Evolutionary conservation across 2,113 vertebrate species (phyloP).

Genomic region (Alexandromys fortis): DNA sequence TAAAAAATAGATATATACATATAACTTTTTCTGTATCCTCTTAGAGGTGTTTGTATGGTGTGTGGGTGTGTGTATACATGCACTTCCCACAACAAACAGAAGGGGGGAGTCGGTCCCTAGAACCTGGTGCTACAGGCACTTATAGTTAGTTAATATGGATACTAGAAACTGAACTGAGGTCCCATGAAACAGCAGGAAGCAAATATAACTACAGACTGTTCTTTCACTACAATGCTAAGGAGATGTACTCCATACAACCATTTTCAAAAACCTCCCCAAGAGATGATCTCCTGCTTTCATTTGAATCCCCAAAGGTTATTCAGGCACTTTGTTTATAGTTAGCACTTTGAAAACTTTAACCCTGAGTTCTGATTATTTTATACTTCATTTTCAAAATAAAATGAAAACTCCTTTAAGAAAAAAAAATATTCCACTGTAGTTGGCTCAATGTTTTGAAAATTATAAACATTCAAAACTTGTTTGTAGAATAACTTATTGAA

Average conservation of each 20-base stretch:
- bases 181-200: background rate
- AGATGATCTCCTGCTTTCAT: background rate
- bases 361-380: slow-evolving; percentile 56
- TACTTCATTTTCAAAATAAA: slow-evolving; percentile 13
- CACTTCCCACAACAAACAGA: background rate
- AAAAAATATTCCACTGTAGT: slow-evolving; percentile 47
- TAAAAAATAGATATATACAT: background rate
- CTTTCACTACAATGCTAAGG: background rate
- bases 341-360: slow-evolving; percentile 27
- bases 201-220: background rate
- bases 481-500: slow-evolving; percentile 60
- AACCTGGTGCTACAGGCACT: background rate
- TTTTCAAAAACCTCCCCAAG: background rate
- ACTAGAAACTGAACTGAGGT: background rate
- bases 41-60: background rate
- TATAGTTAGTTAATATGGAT: background rate
- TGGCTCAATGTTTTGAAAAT: slow-evolving; percentile 59
- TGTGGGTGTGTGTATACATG: background rate
- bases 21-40: background rate
- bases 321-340: background rate
- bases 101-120: background rate
- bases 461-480: slow-evolving; percentile 63
- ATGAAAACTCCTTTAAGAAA: slow-evolving; percentile 65
- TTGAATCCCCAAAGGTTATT: background rate
- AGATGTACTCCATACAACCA: background rate